Conservation (phyloP, 2,113 vertebrate genomes). For the Oxyruncus cristatus region DNA sequence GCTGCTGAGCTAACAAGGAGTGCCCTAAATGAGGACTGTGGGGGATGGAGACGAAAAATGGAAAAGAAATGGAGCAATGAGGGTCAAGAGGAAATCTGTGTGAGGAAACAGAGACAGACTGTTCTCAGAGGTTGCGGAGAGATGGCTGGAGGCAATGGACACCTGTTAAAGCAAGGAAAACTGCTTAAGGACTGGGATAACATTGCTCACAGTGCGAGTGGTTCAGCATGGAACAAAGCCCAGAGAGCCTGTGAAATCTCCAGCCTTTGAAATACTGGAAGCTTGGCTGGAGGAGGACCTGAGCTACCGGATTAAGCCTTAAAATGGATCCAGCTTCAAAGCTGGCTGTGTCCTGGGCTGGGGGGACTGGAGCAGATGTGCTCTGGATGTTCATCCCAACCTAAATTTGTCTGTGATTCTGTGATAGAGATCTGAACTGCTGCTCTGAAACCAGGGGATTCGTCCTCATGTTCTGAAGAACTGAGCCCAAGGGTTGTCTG, state of each 20-base stretch:
- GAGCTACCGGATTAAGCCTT: not conserved
- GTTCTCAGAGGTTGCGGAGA: not conserved
- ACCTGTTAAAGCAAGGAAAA: not conserved
- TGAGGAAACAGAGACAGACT: fast-evolving
- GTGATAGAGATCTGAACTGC: not conserved
- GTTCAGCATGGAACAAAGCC: not conserved
- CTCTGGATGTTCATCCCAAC: not conserved
- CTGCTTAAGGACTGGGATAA: not conserved
- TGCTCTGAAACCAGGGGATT: not conserved
- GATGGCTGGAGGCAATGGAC: not conserved
- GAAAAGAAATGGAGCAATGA: not conserved
- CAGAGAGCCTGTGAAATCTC: not conserved
- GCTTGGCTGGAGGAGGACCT: not conserved
- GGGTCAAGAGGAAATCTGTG: not conserved
- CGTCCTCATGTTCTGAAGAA: not conserved
- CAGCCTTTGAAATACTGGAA: not conserved
- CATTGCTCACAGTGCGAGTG: not conserved
- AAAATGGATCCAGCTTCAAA: not conserved
- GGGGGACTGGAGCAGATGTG: not conserved
- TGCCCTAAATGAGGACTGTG: no score
- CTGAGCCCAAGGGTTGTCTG: fast-evolving
- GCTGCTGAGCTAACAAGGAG: not conserved
- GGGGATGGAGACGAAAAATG: not conserved
- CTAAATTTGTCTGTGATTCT: not conserved
- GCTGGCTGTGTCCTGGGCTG: not conserved